Evolutionary conservation across 2,888 invertebrate species (phyloP).

Genomic region (Dascillus cervinus): DNA sequence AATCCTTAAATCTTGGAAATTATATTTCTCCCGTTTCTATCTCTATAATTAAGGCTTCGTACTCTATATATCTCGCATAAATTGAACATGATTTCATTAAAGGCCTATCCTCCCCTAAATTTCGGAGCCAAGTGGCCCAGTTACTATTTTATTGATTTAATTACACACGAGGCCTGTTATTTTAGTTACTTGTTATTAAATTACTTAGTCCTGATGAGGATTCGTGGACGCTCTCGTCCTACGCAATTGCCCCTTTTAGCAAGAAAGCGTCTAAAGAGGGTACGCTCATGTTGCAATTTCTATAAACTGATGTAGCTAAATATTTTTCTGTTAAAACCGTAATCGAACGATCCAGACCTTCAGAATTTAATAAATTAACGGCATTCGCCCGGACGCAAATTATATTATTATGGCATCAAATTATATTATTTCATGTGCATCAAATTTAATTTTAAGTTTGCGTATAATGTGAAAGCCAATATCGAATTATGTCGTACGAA

Average conservation of each 20-base stretch:
- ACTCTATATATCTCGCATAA: too few species aligned
- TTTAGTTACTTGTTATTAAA: constrained; percentile 17
- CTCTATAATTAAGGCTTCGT: too few species aligned
- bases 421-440: constrained; percentile 31
- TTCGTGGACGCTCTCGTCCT: constrained; percentile 11
- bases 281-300: too few species aligned
- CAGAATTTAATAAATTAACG: constrained; percentile 18
- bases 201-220: constrained; percentile 17
- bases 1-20: too few species aligned
- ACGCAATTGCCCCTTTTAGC: too few species aligned
- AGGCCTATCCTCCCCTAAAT: constrained; percentile 6
- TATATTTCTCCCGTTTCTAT: too few species aligned
- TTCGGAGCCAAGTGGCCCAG: constrained; percentile 13
- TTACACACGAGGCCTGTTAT: constrained; percentile 15
- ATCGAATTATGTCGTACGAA: constrained; percentile 27
- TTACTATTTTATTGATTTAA: constrained; percentile 18
- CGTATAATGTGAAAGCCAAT: constrained; percentile 26
- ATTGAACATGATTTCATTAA: not conserved
- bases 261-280: too few species aligned
- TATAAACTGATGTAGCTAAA: too few species aligned
- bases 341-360: not conserved
- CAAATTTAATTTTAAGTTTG: constrained; percentile 30
- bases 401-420: too few species aligned
- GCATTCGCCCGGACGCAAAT: constrained; percentile 21
- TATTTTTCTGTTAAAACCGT: too few species aligned